Evolutionary conservation across 2,797 vertebrate species (phyloP), one percentile per base, ranked within the genome.

Genomic region (Peromyscus aztecus): DNA sequence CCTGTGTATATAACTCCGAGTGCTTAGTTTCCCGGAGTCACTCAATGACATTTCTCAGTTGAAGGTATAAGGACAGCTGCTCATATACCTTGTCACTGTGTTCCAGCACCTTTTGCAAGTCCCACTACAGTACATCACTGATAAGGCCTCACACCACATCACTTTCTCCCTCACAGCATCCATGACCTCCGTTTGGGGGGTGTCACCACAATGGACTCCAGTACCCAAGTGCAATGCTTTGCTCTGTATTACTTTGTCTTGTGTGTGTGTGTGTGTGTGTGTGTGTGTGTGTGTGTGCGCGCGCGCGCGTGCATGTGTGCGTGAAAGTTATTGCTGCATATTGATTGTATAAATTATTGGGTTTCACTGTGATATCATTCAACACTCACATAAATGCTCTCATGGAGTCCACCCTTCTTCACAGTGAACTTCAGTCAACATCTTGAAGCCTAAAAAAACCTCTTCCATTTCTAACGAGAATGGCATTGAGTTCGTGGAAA

Each of bases 81-180:
- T 99, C 99, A 98, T 99, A 99, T 52, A 99, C 98, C 2, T 98
- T 98, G 88, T 99, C 99, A 69, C 99, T 98, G 97, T 99, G 99
- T 88, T 99, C 98, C 97, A 99, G 82, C 52, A 99, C 99, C 57
- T 98, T 99, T 98, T 98, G 97, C 83, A 99, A 98, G 90, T 99
- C 99, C 97, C 95, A 97, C 97, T 98, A 99, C 94, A 99, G 98
- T 17, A 99, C 99, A 4, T 99, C 99, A 76, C 97, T 98, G 93
- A 99, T 98, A 95, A 99, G 37, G 98, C 96, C 97, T 99, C 99
- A 46, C 99, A 99, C 82, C 99, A 98, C 67, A 99, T 96, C 34
- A 99, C 99, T 97, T 99, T 99, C 96, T 98, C 97, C 3, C 98
- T 97, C 65, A 98, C 84, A 85, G 89, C 89, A 27, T 95, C 94